These are phyloP conservation scores for Trachymyrmex cornetzi DNA, from an alignment of 1,140 invertebrate genomes.

Conservation along the genomic window DNA sequence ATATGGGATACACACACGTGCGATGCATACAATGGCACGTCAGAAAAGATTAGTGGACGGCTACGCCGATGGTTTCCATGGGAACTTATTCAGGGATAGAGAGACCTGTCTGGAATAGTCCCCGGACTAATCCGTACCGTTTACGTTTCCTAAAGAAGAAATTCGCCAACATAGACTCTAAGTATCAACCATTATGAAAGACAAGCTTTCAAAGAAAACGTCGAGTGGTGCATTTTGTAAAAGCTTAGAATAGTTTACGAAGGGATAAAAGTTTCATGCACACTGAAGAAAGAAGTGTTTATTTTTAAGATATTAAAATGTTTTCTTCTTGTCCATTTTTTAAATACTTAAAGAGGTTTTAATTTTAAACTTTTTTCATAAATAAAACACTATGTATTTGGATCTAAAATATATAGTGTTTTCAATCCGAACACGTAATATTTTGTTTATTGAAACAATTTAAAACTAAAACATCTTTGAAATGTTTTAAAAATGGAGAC, in stretches of 20 bases:
- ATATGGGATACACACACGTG: too few species aligned
- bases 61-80: slow-evolving; percentile 76
- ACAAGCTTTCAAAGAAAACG: slow-evolving; percentile 12
- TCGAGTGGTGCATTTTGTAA: background rate
- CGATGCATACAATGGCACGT: slow-evolving; percentile 58
- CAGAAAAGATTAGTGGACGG: slow-evolving; percentile 64
- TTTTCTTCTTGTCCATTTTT: too few species aligned
- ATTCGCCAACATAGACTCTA: background rate
- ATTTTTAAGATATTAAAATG: too few species aligned
- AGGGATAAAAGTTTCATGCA: background rate
- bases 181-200: background rate
- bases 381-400: too few species aligned
- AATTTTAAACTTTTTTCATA: too few species aligned
- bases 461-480: too few species aligned
- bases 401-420: too few species aligned
- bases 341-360: too few species aligned
- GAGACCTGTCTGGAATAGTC: slow-evolving; percentile 33
- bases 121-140: slow-evolving; percentile 23
- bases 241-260: background rate
- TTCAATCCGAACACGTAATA: too few species aligned
- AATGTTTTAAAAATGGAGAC: too few species aligned
- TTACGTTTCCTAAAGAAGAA: slow-evolving; percentile 57
- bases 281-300: too few species aligned
- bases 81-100: slow-evolving; percentile 71
- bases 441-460: too few species aligned